A percentile compares a stretch with the other conserved stretches of the same genome.
Conservation (phyloP, 2,113 vertebrate genomes). For the Paramormyrops kingsleyae region DNA sequence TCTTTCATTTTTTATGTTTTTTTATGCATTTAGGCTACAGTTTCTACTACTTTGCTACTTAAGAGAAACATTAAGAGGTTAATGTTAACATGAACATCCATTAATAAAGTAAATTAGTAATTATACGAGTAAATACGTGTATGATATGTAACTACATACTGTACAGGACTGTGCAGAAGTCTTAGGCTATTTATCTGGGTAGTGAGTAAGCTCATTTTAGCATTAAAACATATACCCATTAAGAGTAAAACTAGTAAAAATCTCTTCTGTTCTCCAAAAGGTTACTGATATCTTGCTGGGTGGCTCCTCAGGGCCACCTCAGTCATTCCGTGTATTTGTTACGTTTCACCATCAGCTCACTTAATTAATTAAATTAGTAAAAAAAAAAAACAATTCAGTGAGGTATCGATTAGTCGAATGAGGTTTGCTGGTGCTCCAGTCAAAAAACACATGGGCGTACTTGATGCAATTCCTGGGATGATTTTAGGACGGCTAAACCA, state of each 20-base stretch:
- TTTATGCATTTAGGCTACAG: not conserved
- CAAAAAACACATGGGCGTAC: too few relatives aligned
- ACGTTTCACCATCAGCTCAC: not conserved
- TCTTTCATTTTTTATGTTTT: too few relatives aligned
- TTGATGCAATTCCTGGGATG: too few relatives aligned
- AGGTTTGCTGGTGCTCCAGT: too few relatives aligned
- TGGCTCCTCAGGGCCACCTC: too few relatives aligned
- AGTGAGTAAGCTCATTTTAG: not conserved
- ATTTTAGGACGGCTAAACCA: too few relatives aligned
- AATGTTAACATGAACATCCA: not conserved
- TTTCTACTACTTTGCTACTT: not conserved
- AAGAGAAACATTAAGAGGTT: not conserved
- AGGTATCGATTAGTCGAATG: too few relatives aligned
- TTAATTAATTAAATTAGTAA: too few relatives aligned
- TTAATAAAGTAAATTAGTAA: not conserved
- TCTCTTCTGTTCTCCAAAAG: not conserved
- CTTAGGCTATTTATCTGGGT: not conserved
- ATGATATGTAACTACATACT: not conserved
- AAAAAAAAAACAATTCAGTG: too few relatives aligned
- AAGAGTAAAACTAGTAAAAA: not conserved
- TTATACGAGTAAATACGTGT: not conserved
- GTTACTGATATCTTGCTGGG: not conserved
- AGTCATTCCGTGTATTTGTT: not conserved
- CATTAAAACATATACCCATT: not conserved
- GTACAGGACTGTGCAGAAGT: not conserved